These are phyloP conservation scores for Turritopsis rubra DNA, from an alignment of 30 jellyfish, hydroid and myxozoan species.

Conservation along the genomic window DNA sequence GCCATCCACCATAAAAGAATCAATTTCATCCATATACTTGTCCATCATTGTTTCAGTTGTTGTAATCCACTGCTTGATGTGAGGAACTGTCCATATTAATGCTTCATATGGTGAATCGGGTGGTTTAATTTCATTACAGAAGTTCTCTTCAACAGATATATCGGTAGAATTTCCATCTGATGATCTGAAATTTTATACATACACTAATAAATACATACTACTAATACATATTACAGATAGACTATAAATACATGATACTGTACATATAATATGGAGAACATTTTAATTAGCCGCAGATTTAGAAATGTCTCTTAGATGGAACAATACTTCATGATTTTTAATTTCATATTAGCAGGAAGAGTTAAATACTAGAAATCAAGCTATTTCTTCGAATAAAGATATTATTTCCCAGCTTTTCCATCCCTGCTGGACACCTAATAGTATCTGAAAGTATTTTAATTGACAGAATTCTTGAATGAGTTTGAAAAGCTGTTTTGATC, in stretches of 20 bases:
- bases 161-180: conserved; percentile 12
- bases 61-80: neutral
- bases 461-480: too few relatives aligned
- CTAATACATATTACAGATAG: too few relatives aligned
- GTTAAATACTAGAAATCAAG: too few relatives aligned
- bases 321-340: too few relatives aligned
- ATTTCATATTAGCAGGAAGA: too few relatives aligned
- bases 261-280: neutral
- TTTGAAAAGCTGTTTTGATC: too few relatives aligned
- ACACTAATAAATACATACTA: neutral
- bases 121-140: neutral
- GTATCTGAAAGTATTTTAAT: too few relatives aligned
- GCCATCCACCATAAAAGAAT: neutral
- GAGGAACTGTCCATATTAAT: neutral
- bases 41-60: neutral
- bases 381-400: neutral
- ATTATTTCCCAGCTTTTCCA: neutral
- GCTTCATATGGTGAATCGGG: neutral
- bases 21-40: neutral
- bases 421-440: neutral
- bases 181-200: neutral
- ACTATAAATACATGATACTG: too few relatives aligned
- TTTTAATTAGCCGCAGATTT: too few relatives aligned
- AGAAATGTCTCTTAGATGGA: neutral
- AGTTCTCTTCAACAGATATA: neutral